Percentiles rank a stretch among this genome's conserved stretches.
These are phyloP conservation scores for Tenebrio molitor DNA, from an alignment of 1,140 invertebrate species.

Conservation along the genomic window DNA sequence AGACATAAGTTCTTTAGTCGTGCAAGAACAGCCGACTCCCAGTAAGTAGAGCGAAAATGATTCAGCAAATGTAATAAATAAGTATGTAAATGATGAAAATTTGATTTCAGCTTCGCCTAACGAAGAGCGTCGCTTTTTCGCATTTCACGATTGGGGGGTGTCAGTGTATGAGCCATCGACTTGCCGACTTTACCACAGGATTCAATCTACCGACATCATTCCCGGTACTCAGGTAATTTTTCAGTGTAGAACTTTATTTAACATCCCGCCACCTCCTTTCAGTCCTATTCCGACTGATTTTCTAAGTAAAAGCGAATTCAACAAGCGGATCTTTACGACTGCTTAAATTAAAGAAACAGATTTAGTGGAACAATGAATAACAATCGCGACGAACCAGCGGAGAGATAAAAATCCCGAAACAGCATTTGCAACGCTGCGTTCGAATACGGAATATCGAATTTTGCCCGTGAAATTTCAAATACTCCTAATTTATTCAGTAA, in stretches of 20 bases:
- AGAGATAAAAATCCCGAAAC: constrained; percentile 27
- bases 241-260: constrained; percentile 17
- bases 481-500: constrained; percentile 15
- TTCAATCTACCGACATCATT: constrained; percentile 81
- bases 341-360: constrained; percentile 10
- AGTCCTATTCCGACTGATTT: neutral
- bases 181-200: constrained; percentile 80
- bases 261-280: constrained; percentile 16
- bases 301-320: neutral
- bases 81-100: constrained; percentile 29
- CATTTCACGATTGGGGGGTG: constrained; percentile 84
- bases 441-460: constrained; percentile 2
- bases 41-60: constrained; percentile 68
- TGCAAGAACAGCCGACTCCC: constrained; percentile 78
- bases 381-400: constrained; percentile 9
- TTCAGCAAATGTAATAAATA: neutral
- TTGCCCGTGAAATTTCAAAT: constrained; percentile 8
- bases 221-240: constrained; percentile 77
- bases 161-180: constrained; percentile 82
- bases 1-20: constrained; percentile 80
- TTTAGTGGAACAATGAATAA: constrained; percentile 8
- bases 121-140: constrained; percentile 79
- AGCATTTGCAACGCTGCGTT: neutral
- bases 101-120: constrained; percentile 70
- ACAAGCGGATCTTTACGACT: neutral